These are phyloP conservation scores for Thalassophryne amazonica DNA, from an alignment of 2,797 vertebrate genomes.

Conservation along the genomic window DNA sequence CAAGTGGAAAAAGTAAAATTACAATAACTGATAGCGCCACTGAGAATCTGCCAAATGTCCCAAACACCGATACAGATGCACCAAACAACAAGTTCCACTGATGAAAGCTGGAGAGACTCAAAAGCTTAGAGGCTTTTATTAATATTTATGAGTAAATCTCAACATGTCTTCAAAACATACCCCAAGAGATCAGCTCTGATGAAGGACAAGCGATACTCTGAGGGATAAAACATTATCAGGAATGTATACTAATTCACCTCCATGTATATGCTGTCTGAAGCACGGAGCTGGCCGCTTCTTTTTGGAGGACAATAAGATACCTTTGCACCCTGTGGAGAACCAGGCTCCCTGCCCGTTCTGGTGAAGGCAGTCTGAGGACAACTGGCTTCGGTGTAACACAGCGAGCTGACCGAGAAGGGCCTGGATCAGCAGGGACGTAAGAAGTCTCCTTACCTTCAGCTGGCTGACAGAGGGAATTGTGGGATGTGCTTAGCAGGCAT, in stretches of 20 bases:
- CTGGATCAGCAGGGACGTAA: conserved; percentile 41
- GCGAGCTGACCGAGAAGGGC: conserved; percentile 43
- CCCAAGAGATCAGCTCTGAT: conserved; percentile 28
- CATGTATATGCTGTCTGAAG: neutral
- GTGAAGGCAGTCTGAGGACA: conserved; percentile 34
- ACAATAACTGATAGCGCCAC: conserved; percentile 42
- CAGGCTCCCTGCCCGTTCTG: conserved; percentile 30
- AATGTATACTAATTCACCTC: conserved; percentile 49
- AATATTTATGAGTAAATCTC: conserved; percentile 23
- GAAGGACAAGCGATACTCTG: conserved; percentile 12
- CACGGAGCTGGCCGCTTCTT: conserved; percentile 6
- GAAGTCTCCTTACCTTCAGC: conserved; percentile 55
- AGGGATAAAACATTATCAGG: conserved; percentile 30
- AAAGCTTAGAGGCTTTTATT: conserved; percentile 20
- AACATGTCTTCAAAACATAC: conserved; percentile 20
- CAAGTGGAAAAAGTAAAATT: conserved; percentile 37
- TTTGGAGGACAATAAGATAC: conserved; percentile 27
- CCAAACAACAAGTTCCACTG: conserved; percentile 28
- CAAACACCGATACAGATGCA: conserved; percentile 24
- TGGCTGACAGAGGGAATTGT: conserved; percentile 45
- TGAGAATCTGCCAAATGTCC: conserved; percentile 9
- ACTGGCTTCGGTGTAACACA: conserved; percentile 41
- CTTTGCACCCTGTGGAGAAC: conserved; percentile 22
- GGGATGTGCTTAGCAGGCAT: conserved; percentile 56
- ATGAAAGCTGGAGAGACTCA: conserved; percentile 9